A percentile compares a stretch with the other conserved stretches of the same genome.
phyloP scores from a whole-genome alignment of 2,888 invertebrate species.

The Pheosia tremula region DNA sequence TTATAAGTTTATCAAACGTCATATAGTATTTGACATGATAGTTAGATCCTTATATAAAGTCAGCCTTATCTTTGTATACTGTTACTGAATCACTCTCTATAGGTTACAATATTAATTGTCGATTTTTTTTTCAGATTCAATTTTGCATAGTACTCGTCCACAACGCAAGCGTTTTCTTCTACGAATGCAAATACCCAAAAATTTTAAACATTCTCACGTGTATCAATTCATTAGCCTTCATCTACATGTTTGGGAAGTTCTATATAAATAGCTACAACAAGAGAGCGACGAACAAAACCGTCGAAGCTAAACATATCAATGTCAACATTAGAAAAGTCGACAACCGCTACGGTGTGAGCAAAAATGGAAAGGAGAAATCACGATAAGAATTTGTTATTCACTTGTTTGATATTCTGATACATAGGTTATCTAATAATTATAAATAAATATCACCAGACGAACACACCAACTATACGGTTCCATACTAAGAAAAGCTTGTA shows the following conservation, averaged over 20 bases:
- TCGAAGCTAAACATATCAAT: slow-evolving; percentile 13
- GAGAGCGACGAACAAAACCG: slow-evolving; percentile 10
- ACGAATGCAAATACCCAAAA: slow-evolving; percentile 28
- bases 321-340: slow-evolving; percentile 18
- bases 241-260: slow-evolving; percentile 39
- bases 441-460: no score
- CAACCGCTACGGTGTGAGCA: not conserved
- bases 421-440: no score
- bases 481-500: not conserved
- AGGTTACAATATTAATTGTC: not conserved
- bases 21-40: no score
- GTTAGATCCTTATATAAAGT: no score
- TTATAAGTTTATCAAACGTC: no score
- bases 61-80: no score
- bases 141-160: slow-evolving; percentile 30
- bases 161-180: slow-evolving; percentile 31
- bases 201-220: not conserved
- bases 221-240: slow-evolving; percentile 18
- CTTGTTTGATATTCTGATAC: no score
- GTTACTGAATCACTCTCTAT: no score
- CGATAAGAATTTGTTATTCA: slow-evolving; percentile 11
- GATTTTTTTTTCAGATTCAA: slow-evolving; percentile 29
- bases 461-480: no score
- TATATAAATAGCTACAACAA: slow-evolving; percentile 29
- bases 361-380: slow-evolving; percentile 27